Conservation (phyloP, 2,113 vertebrate genomes). For the Blennius ocellaris region DNA sequence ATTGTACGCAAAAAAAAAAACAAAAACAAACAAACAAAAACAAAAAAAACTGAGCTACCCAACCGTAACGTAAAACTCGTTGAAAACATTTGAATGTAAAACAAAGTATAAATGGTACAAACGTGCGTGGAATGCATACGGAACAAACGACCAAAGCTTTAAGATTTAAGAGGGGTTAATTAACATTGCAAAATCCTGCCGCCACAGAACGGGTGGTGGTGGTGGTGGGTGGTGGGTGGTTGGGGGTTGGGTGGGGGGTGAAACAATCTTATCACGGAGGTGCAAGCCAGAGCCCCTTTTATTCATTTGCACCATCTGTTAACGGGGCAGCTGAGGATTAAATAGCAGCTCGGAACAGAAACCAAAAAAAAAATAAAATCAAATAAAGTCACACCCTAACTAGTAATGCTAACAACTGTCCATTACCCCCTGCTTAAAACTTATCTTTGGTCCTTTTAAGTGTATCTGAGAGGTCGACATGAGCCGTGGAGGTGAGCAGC, state of each 20-base stretch:
- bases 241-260: too few relatives aligned
- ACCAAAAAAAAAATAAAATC: slow-evolving; percentile 10
- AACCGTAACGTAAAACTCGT: slow-evolving; percentile 77
- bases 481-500: slow-evolving; percentile 82
- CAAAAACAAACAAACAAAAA: too few relatives aligned
- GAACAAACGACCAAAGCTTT: slow-evolving; percentile 85
- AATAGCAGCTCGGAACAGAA: slow-evolving; percentile 84
- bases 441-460: slow-evolving; percentile 88
- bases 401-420: slow-evolving; percentile 77
- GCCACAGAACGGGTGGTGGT: slow-evolving; percentile 58
- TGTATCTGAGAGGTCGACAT: slow-evolving; percentile 86
- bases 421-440: slow-evolving; percentile 87
- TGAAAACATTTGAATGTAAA: slow-evolving; percentile 72
- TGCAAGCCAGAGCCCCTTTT: slow-evolving; percentile 66
- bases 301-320: slow-evolving; percentile 79
- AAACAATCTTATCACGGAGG: slow-evolving; percentile 64
- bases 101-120: slow-evolving; percentile 82
- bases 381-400: slow-evolving; percentile 56
- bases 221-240: too few relatives aligned
- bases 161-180: slow-evolving; percentile 89
- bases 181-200: slow-evolving; percentile 76
- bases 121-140: slow-evolving; percentile 85
- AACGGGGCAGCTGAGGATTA: slow-evolving; percentile 81
- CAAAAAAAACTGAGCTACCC: slow-evolving; percentile 73
- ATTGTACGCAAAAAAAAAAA: slow-evolving; percentile 75